These are phyloP conservation scores for Bagarius yarrelli DNA, from an alignment of 2,113 vertebrate species.

Conservation along the genomic window DNA sequence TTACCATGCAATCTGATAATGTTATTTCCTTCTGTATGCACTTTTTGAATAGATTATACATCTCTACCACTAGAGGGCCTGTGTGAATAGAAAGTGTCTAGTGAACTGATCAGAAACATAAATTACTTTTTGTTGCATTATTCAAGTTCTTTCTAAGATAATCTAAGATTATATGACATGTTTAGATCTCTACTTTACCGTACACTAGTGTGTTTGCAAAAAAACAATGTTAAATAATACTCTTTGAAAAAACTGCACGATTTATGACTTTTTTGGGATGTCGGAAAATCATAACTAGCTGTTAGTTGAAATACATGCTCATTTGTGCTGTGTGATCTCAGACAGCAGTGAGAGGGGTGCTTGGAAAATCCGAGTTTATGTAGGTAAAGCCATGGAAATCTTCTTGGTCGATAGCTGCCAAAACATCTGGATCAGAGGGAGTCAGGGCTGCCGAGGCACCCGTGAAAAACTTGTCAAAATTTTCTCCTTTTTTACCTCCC, in stretches of 20 bases:
- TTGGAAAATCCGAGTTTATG: constrained; percentile 77
- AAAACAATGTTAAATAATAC: neutral
- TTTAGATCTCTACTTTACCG: neutral
- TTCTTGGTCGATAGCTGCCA: constrained; percentile 84
- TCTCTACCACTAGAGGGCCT: constrained; percentile 15
- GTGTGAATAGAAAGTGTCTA: neutral
- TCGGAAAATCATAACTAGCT: neutral
- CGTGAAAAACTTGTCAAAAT: constrained; percentile 91
- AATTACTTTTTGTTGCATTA: neutral
- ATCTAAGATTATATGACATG: neutral
- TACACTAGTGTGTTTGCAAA: neutral
- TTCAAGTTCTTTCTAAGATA: neutral
- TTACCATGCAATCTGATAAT: neutral
- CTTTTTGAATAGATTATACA: neutral
- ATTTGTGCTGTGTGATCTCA: constrained; percentile 48
- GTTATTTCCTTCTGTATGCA: neutral
- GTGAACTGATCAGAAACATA: neutral
- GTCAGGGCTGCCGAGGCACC: constrained; percentile 79
- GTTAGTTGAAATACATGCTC: neutral
- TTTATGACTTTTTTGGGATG: neutral
- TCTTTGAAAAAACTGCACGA: neutral
- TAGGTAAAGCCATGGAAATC: constrained; percentile 87
- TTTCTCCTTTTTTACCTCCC: constrained; percentile 86
- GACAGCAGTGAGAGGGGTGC: constrained; percentile 71
- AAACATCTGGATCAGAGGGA: constrained; percentile 83